Base-by-base conservation (phyloP, 1,140 invertebrate genomes). In the Andricus grossulariae region DNA sequence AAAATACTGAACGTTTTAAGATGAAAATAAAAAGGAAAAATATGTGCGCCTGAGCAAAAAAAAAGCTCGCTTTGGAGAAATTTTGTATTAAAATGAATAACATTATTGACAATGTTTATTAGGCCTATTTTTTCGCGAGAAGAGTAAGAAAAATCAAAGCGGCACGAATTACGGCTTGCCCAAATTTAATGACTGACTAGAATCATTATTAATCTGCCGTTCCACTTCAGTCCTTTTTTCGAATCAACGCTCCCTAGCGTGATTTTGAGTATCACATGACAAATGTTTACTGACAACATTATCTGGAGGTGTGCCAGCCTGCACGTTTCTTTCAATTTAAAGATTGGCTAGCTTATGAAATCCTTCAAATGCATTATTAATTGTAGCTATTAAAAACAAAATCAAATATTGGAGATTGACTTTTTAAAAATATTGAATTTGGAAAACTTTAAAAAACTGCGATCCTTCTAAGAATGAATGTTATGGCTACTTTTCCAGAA, bases 261-360 rank as follows among this genome's bases (percentile, higher is more conserved):
- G 73, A 25, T 71, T 77, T 70, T 70, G 51, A 57, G 50, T 78
- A 78, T 78, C 76, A 78, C 76, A 78, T 55, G 54, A 55, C 71
- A 57, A 51, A 74, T 74, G 71, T 71, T 57, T 25, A 39, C 49
- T 73, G 50, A 25, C 50, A 76, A 71, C 55, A 54, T 71, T 76
- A 73, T 73, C n/a, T 55, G 55, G 32, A 73, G 15, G 72, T 55
- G 52, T 51, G 51, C 50, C 72, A 54, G 57, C 25, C 3, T 6
- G 32, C 3, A 21, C 50, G 10, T 50, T 72, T 71, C 49, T 21
- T 50, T 16, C 32, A 4, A 49, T 45, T 45, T 39, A 32, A 45
- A 32, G 32, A 72, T 72, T 45, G 7, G 6, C 2, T 45, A 45
- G 39, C 39, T 50, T 72, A 72, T 6, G 15, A 72, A 50, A 50